These are phyloP conservation scores for Acromyrmex heyeri DNA, from an alignment of 1,140 invertebrate genomes.

Conservation along the genomic window DNA sequence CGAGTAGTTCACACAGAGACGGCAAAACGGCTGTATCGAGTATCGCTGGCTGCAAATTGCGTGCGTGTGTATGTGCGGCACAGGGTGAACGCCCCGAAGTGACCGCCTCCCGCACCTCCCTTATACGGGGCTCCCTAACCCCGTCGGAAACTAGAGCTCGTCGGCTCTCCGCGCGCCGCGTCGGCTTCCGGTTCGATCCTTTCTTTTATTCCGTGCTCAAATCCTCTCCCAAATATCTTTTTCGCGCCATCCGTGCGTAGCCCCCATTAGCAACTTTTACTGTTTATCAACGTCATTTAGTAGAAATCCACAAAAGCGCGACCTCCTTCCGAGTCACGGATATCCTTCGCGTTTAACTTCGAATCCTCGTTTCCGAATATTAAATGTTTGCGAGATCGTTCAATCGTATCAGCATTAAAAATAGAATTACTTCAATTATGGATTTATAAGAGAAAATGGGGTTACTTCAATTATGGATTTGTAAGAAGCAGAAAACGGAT, in stretches of 20 bases:
- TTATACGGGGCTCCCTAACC: slow-evolving; percentile 42
- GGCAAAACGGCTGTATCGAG: slow-evolving; percentile 72
- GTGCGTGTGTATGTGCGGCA: slow-evolving; percentile 19
- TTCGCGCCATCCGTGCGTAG: neutral
- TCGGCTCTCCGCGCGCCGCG: slow-evolving; percentile 23
- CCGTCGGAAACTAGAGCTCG: slow-evolving; percentile 71
- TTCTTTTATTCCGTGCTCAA: slow-evolving; percentile 1
- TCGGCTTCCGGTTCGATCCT: slow-evolving; percentile 59
- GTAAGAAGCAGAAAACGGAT: neutral
- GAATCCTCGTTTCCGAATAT: neutral
- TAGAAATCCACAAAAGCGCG: neutral
- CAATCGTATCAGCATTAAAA: slow-evolving; percentile 2
- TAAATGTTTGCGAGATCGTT: neutral
- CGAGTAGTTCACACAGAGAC: slow-evolving; percentile 24
- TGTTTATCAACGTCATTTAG: slow-evolving; percentile 48
- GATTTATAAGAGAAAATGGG: slow-evolving; percentile 28
- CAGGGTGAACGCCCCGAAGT: slow-evolving; percentile 79
- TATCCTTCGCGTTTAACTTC: slow-evolving; percentile 15
- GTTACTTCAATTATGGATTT: slow-evolving; percentile 42
- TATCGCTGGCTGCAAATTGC: slow-evolving; percentile 10
- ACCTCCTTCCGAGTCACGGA: neutral
- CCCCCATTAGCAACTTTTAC: slow-evolving; percentile 47
- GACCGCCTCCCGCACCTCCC: slow-evolving; percentile 79
- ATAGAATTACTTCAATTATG: slow-evolving; percentile 50
- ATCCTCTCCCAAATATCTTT: slow-evolving; percentile 1